Conservation (phyloP, 2,113 vertebrate genomes). For the Pteronura brasiliensis region DNA sequence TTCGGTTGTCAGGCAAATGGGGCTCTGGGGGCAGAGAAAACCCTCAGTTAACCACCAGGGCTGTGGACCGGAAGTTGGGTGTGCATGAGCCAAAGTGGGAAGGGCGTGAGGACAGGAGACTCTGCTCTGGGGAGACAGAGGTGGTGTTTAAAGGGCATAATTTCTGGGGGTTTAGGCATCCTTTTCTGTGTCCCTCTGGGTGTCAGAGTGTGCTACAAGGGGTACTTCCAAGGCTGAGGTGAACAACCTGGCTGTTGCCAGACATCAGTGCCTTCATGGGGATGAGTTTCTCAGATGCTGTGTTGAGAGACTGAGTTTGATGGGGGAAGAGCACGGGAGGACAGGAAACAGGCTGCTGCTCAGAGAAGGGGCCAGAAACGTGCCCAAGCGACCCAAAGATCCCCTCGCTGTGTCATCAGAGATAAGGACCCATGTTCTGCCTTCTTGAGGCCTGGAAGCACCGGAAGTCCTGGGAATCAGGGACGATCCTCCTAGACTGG, state of each 20-base stretch:
- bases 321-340: neutral
- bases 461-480: neutral
- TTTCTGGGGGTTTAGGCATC: neutral
- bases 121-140: neutral
- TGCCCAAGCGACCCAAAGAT: neutral
- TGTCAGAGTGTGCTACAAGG: fast-evolving
- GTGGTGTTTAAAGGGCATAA: fast-evolving
- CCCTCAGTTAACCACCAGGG: neutral
- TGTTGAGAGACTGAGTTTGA: neutral
- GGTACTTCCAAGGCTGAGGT: neutral
- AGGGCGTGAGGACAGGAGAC: neutral
- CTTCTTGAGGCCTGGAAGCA: neutral
- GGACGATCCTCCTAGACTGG: neutral
- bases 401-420: neutral
- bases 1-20: neutral
- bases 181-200: neutral
- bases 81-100: fast-evolving
- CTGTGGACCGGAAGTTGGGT: neutral
- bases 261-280: neutral
- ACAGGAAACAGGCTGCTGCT: neutral
- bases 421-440: neutral
- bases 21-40: neutral
- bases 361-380: neutral
- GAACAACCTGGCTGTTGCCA: neutral
- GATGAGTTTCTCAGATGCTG: neutral